These are phyloP conservation scores for Acrocephalus scirpaceus DNA, from an alignment of 2,797 vertebrate genomes.

Conservation along the genomic window DNA sequence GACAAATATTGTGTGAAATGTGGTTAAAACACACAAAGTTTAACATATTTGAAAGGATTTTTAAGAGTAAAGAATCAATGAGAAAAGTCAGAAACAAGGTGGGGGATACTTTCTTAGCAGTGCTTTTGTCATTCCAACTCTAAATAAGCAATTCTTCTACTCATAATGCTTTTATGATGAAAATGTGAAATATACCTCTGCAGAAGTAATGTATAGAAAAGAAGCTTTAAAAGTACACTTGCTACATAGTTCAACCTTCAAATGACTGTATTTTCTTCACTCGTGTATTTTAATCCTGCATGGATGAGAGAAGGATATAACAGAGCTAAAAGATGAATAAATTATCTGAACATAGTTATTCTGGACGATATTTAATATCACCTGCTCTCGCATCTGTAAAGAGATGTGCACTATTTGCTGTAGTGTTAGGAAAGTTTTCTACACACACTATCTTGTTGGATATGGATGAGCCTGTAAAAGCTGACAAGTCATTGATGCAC, in stretches of 20 bases:
- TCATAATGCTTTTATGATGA: neutral
- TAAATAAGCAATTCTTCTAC: neutral
- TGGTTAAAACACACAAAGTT: neutral
- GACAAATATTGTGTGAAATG: neutral
- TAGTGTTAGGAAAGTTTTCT: neutral
- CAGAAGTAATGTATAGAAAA: neutral
- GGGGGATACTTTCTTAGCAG: neutral
- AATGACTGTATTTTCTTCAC: neutral
- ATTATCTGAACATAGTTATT: neutral
- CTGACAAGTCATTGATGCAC: neutral
- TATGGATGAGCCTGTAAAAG: neutral
- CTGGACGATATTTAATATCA: neutral
- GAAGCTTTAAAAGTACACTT: neutral
- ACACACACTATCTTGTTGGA: rapidly evolving
- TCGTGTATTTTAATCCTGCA: neutral
- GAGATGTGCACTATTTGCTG: neutral
- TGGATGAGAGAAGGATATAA: neutral
- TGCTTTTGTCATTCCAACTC: neutral
- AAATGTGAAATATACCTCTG: neutral
- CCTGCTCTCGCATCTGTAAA: neutral
- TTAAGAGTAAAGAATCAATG: neutral
- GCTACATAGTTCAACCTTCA: neutral
- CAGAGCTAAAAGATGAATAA: neutral
- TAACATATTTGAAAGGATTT: neutral
- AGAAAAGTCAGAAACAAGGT: neutral